Percentiles rank a stretch among this genome's conserved stretches.
Conservation (phyloP, 2,113 vertebrate species). For the Lophius piscatorius region DNA sequence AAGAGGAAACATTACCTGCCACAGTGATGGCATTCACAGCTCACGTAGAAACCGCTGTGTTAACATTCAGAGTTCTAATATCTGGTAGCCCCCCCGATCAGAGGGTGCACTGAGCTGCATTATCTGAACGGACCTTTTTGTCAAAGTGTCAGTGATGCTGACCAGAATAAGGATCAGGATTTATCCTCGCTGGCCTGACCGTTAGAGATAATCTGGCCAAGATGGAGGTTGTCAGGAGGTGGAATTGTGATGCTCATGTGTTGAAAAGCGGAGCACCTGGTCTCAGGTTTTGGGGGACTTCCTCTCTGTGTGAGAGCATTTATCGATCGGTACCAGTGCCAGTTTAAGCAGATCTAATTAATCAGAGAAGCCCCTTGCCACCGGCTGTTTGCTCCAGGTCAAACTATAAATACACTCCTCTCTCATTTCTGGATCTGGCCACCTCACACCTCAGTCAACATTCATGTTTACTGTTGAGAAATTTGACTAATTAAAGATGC, state of each 20-base stretch:
- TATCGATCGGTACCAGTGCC: constrained; percentile 35
- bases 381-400: constrained; percentile 46
- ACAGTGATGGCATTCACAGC: too few species aligned
- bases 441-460: constrained; percentile 36
- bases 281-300: constrained; percentile 31
- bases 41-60: too few species aligned
- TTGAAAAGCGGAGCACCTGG: constrained; percentile 48
- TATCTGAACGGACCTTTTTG: neutral
- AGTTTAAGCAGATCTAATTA: constrained; percentile 17
- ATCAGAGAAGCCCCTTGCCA: constrained; percentile 27
- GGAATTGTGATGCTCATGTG: constrained; percentile 37
- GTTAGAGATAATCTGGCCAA: constrained; percentile 39
- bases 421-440: constrained; percentile 66
- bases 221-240: constrained; percentile 5
- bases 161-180: constrained; percentile 37
- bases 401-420: constrained; percentile 71
- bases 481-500: constrained; percentile 11
- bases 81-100: too few species aligned
- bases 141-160: constrained; percentile 39
- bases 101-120: too few species aligned
- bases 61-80: too few species aligned
- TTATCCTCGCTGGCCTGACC: constrained; percentile 3
- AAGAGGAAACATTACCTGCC: too few species aligned
- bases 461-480: constrained; percentile 55
- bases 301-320: constrained; percentile 38